A percentile compares a stretch with the other conserved stretches of the same genome.
These are phyloP conservation scores for Lithobates sylvaticus DNA, from an alignment of 2,797 vertebrate genomes.

Conservation along the genomic window DNA sequence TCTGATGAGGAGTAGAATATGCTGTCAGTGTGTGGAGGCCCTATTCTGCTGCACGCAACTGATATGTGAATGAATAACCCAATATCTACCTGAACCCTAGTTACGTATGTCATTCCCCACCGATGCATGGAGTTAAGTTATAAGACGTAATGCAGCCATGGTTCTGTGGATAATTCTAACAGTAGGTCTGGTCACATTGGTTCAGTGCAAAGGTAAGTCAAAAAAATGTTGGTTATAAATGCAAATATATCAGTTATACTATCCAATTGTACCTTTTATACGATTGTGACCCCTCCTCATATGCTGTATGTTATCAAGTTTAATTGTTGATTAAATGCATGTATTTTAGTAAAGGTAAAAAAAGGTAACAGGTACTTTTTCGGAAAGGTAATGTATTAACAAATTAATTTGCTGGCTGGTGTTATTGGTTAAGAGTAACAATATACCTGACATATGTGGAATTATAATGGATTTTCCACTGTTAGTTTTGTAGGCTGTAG, in stretches of 20 bases:
- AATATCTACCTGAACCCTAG: slow-evolving; percentile 26
- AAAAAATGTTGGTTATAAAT: not conserved
- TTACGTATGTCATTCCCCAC: slow-evolving; percentile 48
- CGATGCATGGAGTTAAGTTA: slow-evolving; percentile 65
- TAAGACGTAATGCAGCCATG: slow-evolving; percentile 66
- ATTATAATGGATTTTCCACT: not conserved
- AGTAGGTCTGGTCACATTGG: slow-evolving; percentile 71
- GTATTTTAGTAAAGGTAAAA: not conserved
- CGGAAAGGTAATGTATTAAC: not conserved
- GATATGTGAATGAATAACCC: not conserved
- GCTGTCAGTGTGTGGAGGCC: not conserved
- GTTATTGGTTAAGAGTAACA: too few relatives aligned
- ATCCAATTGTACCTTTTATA: not conserved
- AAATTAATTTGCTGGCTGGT: too few relatives aligned
- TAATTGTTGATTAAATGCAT: not conserved
- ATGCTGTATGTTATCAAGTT: not conserved
- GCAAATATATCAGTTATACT: not conserved
- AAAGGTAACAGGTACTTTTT: too few relatives aligned
- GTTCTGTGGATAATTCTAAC: slow-evolving; percentile 69
- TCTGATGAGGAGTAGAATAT: slow-evolving; percentile 11
- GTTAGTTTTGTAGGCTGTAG: not conserved
- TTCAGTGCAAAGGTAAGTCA: slow-evolving; percentile 75
- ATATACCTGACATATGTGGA: not conserved
- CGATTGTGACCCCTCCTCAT: not conserved
- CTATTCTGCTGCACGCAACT: not conserved